Percentiles rank a stretch among this genome's conserved stretches.
Evolutionary conservation across 2,113 vertebrate species (phyloP).

Genomic region (Pseudonaja textilis): DNA sequence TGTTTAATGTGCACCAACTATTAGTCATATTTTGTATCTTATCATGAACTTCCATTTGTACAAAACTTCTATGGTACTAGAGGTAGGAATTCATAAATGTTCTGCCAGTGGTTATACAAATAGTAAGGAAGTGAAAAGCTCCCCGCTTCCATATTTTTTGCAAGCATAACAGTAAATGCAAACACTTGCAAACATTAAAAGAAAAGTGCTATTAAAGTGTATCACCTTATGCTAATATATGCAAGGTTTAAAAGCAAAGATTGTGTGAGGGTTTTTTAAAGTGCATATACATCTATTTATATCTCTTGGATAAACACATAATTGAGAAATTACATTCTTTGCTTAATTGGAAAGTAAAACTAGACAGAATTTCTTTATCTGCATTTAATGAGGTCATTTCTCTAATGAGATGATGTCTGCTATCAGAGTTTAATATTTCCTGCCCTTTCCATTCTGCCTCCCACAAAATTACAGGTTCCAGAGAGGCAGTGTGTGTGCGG

Average conservation of each 20-base stretch:
- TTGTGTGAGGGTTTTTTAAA: neutral
- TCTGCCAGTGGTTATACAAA: neutral
- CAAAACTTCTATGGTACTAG: neutral
- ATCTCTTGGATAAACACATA: neutral
- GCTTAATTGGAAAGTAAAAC: neutral
- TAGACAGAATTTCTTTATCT: neutral
- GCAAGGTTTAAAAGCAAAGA: neutral
- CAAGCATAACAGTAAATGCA: neutral
- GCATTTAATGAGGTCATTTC: neutral
- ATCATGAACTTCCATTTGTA: neutral
- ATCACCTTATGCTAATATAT: neutral
- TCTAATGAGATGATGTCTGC: neutral
- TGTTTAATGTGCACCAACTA: neutral
- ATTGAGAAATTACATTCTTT: neutral
- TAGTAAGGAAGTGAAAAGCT: neutral
- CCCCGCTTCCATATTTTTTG: neutral
- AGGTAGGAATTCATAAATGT: neutral
- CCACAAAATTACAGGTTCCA: neutral
- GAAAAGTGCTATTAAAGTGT: neutral
- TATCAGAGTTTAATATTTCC: neutral
- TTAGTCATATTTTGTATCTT: neutral
- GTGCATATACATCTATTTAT: neutral
- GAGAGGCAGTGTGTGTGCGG: neutral
- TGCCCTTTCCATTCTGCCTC: neutral
- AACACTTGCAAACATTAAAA: neutral